These are phyloP conservation scores for Nasonia giraulti DNA, from an alignment of 1,140 invertebrate genomes.

Conservation along the genomic window DNA sequence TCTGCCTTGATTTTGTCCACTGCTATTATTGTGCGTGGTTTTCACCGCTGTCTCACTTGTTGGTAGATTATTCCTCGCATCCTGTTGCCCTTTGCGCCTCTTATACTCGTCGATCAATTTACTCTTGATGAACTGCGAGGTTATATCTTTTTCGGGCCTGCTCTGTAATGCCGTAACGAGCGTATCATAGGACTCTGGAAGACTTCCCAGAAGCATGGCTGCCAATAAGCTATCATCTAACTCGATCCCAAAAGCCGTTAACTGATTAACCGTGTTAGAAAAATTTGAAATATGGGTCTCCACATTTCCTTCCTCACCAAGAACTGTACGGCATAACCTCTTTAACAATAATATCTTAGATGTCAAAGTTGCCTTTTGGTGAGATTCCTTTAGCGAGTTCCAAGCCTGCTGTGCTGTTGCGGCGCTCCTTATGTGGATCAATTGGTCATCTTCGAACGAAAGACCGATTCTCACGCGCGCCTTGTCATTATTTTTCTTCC, in stretches of 20 bases:
- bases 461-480: slow-evolving; percentile 41
- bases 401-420: slow-evolving; percentile 44
- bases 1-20: too few species aligned
- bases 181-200: slow-evolving; percentile 48
- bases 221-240: slow-evolving; percentile 44
- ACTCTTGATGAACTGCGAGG: slow-evolving; percentile 33
- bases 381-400: slow-evolving; percentile 42
- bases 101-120: slow-evolving; percentile 9
- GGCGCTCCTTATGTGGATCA: slow-evolving; percentile 36
- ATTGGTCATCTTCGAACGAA: slow-evolving; percentile 44
- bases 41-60: too few species aligned
- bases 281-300: not conserved
- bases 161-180: slow-evolving; percentile 51
- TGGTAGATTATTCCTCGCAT: too few species aligned
- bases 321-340: slow-evolving; percentile 42
- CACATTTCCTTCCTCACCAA: slow-evolving; percentile 45
- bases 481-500: slow-evolving; percentile 26
- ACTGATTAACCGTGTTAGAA: slow-evolving; percentile 34
- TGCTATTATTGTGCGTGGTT: too few species aligned
- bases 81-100: too few species aligned
- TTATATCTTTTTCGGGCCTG: slow-evolving; percentile 42
- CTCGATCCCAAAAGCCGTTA: slow-evolving; percentile 42
- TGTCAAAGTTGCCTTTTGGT: slow-evolving; percentile 46
- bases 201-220: slow-evolving; percentile 47
- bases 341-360: slow-evolving; percentile 49